Base-by-base conservation (phyloP, 2,797 vertebrate species). In the Myotis planiceps region DNA sequence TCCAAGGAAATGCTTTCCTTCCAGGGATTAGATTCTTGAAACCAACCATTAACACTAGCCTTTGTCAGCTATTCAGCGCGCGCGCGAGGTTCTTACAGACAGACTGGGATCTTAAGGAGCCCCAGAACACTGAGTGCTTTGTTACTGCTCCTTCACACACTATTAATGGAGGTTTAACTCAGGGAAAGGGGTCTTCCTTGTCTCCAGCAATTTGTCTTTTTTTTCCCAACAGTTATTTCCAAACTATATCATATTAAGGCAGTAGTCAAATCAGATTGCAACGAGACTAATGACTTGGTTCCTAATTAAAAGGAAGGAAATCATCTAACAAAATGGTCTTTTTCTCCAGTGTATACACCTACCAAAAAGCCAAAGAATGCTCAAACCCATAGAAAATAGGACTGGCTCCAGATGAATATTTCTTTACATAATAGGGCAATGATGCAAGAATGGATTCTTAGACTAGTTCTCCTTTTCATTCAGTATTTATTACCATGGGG, bases 1-100 rank as follows among this genome's bases (percentile, higher is more conserved):
- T 96, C 97, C 97, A 98, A 98, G 97, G 97, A 98, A 98, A 97
- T 85, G 86, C 98, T 98, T 98, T 98, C 95, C 97, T 98, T 98
- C 97, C 94, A 96, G 96, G 96, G 96, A 97, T 96, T 84, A 96
- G 88, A 94, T 96, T 97, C 97, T 98, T 95, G 95, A 97, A 94
- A 45, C 92, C 78, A 75, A 72, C 96, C 93, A 88, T 97, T 98
- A 97, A 97, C 97, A 96, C 96, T 97, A 95, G 94, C 94, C 92
- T 97, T 97, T 98, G 97, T 98, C 95, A 94, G 91, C 88, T 96
- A 95, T 94, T 98, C 96, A 96, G 96, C 25, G 37, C 37, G 5
- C 1, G 5, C 5, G 25, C 27, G 96, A 98, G 96, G 91, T 97
- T 97, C 97, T 98, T 96, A 97, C 96, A 98, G 97, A 97, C 66